Conservation (phyloP, 2,888 invertebrate genomes). For the Lamellibrachia columna region DNA sequence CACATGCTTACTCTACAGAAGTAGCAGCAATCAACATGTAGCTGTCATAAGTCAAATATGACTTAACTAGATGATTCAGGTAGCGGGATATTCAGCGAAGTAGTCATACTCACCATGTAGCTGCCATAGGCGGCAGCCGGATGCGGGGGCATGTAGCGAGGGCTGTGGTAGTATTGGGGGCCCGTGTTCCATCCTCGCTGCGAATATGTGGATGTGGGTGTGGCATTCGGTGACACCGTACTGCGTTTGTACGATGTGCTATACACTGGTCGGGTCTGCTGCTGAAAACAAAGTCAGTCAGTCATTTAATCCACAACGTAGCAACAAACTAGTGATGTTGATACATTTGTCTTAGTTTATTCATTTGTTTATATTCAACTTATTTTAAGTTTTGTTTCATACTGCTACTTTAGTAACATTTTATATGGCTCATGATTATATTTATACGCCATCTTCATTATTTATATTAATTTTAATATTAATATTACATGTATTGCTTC, state of each 20-base stretch:
- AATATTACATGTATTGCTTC: no score
- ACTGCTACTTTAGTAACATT: no score
- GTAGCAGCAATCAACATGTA: not conserved
- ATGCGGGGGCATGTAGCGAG: not conserved
- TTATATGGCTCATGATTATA: no score
- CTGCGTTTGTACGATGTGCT: not conserved
- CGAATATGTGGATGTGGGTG: not conserved
- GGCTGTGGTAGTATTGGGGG: not conserved
- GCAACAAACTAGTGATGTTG: no score
- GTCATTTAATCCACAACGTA: not conserved
- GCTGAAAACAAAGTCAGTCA: not conserved
- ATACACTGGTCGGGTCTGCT: constrained; percentile 9
- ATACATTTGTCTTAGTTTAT: no score
- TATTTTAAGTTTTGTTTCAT: no score
- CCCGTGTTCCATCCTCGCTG: not conserved
- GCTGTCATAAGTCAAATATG: not conserved
- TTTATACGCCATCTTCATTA: no score
- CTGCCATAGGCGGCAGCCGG: not conserved
- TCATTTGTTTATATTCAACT: no score
- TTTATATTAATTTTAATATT: no score
- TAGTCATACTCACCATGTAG: not conserved
- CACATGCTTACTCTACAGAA: not conserved
- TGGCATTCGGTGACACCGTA: not conserved
- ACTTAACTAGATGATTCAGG: not conserved
- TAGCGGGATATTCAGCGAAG: not conserved